These are phyloP conservation scores for Sminthurides aquaticus DNA, from an alignment of 2,888 invertebrate species.

Conservation along the genomic window DNA sequence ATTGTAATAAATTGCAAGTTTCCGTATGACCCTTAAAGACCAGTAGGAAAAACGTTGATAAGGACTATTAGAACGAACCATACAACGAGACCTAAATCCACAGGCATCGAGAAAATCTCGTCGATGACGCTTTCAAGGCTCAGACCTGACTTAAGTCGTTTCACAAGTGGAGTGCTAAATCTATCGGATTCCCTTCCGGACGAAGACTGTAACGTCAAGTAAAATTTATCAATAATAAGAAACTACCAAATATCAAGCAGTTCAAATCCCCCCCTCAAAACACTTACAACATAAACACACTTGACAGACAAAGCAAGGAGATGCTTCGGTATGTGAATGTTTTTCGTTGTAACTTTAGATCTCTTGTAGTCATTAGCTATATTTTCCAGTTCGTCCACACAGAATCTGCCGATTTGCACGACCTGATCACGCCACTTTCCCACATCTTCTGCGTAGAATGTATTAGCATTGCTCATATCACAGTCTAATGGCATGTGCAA, in stretches of 20 bases:
- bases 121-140: neutral
- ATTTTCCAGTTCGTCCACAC: slow-evolving; percentile 33
- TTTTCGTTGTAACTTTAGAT: slow-evolving; percentile 1
- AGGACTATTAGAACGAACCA: too few relatives aligned
- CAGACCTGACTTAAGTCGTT: neutral
- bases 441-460: slow-evolving; percentile 30
- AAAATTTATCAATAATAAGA: too few relatives aligned
- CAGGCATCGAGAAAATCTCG: neutral
- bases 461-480: slow-evolving; percentile 15
- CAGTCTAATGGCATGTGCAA: slow-evolving; percentile 51
- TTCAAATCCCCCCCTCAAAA: too few relatives aligned
- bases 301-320: slow-evolving; percentile 30
- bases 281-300: neutral
- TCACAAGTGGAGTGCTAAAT: too few relatives aligned
- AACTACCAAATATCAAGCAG: too few relatives aligned
- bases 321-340: slow-evolving; percentile 18
- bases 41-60: neutral
- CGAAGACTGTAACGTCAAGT: too few relatives aligned
- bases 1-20: neutral
- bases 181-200: too few relatives aligned
- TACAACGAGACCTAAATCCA: neutral
- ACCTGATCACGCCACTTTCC: slow-evolving; percentile 34
- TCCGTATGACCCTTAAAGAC: neutral
- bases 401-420: slow-evolving; percentile 26
- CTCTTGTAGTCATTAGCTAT: slow-evolving; percentile 18